These are phyloP conservation scores for Xenus cinereus DNA, from an alignment of 2,113 vertebrate species.

Conservation along the genomic window DNA sequence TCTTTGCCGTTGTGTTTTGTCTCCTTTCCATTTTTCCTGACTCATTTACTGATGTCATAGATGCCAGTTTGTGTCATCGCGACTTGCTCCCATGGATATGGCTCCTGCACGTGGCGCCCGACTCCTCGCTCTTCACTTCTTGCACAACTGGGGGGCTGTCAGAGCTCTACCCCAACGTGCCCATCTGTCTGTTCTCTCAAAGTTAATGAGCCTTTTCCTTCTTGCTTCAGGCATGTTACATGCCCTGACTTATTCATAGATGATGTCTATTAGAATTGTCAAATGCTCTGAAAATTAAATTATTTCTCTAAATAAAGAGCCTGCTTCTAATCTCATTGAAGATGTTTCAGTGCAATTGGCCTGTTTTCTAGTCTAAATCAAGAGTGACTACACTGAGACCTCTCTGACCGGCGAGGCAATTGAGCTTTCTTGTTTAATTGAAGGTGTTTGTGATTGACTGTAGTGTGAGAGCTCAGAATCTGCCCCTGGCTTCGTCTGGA, in stretches of 20 bases:
- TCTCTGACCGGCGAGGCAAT: not conserved
- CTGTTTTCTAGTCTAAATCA: not conserved
- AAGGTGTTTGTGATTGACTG: not conserved
- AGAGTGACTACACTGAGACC: not conserved
- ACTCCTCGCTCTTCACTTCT: not conserved
- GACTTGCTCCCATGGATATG: constrained; percentile 44
- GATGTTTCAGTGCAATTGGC: not conserved
- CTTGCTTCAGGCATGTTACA: not conserved
- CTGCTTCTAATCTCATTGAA: not conserved
- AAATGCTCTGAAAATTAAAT: constrained; percentile 25
- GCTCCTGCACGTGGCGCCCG: not conserved
- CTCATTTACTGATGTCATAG: constrained; percentile 1
- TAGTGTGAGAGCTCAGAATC: not conserved
- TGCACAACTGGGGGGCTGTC: not conserved
- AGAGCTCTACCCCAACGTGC: not conserved
- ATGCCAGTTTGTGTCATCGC: not conserved
- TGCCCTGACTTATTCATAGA: constrained; percentile 2
- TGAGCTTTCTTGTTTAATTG: not conserved
- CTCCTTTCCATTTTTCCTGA: not conserved
- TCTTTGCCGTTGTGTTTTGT: not conserved
- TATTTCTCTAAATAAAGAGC: constrained; percentile 1
- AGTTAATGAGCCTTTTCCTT: constrained; percentile 6
- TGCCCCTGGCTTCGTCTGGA: not conserved
- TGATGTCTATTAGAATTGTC: constrained; percentile 35
- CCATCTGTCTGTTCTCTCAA: constrained; percentile 3